phyloP scores from a whole-genome alignment of 1,140 invertebrate genomes.

The Drosophila seguyi region DNA sequence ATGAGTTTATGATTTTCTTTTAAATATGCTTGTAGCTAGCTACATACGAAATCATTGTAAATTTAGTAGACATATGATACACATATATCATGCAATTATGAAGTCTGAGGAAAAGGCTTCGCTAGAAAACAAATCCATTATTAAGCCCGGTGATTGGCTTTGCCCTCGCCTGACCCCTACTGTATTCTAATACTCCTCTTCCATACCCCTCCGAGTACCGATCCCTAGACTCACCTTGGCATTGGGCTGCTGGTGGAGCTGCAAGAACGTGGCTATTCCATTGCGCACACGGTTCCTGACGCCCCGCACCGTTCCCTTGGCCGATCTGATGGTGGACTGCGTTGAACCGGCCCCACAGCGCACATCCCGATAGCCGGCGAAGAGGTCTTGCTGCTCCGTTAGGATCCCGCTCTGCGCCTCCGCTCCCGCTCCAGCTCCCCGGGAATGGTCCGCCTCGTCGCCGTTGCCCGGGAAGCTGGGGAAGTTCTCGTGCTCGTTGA shows the following conservation, averaged over 20 bases:
- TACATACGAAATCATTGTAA: rapidly evolving
- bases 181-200: not conserved
- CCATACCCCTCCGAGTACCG: not conserved
- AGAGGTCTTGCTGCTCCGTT: conserved; percentile 87
- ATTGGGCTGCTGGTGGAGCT: conserved; percentile 89
- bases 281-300: conserved; percentile 97
- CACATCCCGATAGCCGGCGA: conserved; percentile 93
- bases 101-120: too few relatives aligned
- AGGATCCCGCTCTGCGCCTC: conserved; percentile 14
- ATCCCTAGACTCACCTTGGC: conserved; percentile 88
- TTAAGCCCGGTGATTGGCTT: not conserved
- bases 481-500: conserved; percentile 88
- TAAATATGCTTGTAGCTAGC: not conserved
- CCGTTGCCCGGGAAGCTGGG: conserved; percentile 87
- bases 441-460: conserved; percentile 67
- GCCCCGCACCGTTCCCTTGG: conserved; percentile 95
- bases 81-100: not conserved
- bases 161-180: conserved; percentile 6
- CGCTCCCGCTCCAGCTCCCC: conserved; percentile 11
- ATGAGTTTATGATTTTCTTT: not conserved
- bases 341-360: conserved; percentile 89
- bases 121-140: not conserved
- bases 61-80: too few relatives aligned
- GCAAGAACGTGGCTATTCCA: conserved; percentile 97
- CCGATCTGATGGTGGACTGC: conserved; percentile 92